Evolutionary conservation across 1,140 invertebrate species (phyloP).

Genomic region (Whitmania pigra): DNA sequence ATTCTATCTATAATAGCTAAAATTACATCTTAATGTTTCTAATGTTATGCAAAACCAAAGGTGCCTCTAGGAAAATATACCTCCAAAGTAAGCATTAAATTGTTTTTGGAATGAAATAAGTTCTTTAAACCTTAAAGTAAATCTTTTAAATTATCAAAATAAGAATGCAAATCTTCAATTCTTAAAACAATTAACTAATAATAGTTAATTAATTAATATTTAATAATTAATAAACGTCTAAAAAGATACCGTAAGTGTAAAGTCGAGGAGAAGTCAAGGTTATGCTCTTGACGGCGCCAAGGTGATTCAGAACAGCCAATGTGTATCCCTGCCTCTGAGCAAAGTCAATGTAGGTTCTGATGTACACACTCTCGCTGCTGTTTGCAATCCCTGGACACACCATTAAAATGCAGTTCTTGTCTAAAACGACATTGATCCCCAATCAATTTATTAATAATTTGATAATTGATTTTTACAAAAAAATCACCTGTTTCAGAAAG

Average conservation of each 20-base stretch:
- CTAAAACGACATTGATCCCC: not conserved
- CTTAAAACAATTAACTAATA: not conserved
- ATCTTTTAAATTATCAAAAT: too few species aligned
- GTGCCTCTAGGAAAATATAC: too few species aligned
- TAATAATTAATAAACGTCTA: not conserved
- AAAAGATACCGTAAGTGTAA: slow-evolving; percentile 66
- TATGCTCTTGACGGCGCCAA: slow-evolving; percentile 71
- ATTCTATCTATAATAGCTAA: too few species aligned
- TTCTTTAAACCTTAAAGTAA: too few species aligned
- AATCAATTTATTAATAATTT: too few species aligned
- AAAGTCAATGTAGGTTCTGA: slow-evolving; percentile 76
- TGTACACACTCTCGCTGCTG: slow-evolving; percentile 80
- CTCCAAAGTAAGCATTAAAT: too few species aligned
- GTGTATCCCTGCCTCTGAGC: slow-evolving; percentile 75
- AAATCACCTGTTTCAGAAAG: slow-evolving; percentile 31
- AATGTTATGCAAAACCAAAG: too few species aligned
- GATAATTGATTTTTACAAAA: not conserved
- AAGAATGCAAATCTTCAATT: too few species aligned
- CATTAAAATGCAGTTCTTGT: slow-evolving; percentile 72
- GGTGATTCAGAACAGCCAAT: slow-evolving; percentile 82
- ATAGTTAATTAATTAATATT: not conserved
- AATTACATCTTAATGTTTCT: too few species aligned
- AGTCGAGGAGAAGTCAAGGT: slow-evolving; percentile 71
- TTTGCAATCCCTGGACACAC: slow-evolving; percentile 86
- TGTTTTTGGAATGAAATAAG: too few species aligned